A percentile compares a stretch with the other conserved stretches of the same genome.
phyloP scores from a whole-genome alignment of 2,888 invertebrate genomes.

The Netelia melanura region DNA sequence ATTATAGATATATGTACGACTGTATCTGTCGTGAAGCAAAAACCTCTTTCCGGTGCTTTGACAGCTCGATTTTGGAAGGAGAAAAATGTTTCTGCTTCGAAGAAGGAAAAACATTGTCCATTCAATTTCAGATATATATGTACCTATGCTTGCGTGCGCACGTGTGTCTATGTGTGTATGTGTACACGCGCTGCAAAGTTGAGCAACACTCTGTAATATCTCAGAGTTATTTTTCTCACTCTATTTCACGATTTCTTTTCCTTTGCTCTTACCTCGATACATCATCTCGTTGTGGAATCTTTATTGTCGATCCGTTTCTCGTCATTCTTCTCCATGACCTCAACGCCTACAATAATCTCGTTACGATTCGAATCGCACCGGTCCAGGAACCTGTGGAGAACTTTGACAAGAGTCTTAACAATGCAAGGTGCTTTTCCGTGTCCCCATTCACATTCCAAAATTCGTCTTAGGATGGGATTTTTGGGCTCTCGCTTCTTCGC shows the following conservation, averaged over 20 bases:
- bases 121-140: constrained; percentile 60
- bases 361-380: constrained; percentile 78
- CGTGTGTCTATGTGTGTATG: constrained; percentile 23
- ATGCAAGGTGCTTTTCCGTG: constrained; percentile 82
- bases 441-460: constrained; percentile 64
- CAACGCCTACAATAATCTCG: constrained; percentile 84
- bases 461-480: constrained; percentile 75
- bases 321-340: constrained; percentile 77
- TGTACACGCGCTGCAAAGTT: constrained; percentile 58
- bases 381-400: constrained; percentile 65
- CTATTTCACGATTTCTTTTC: constrained; percentile 45
- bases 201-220: constrained; percentile 71
- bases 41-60: constrained; percentile 75
- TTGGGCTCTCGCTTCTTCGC: constrained; percentile 57
- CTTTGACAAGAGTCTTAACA: constrained; percentile 78
- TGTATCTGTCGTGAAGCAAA: constrained; percentile 65
- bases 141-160: neutral
- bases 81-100: constrained; percentile 41
- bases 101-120: constrained; percentile 53
- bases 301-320: constrained; percentile 57
- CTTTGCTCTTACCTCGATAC: constrained; percentile 21
- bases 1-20: neutral
- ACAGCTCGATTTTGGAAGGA: constrained; percentile 53
- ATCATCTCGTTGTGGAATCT: constrained; percentile 61
- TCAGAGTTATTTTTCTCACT: constrained; percentile 26